These are phyloP conservation scores for Megaleporinus macrocephalus DNA, from an alignment of 2,113 vertebrate genomes.

Conservation along the genomic window DNA sequence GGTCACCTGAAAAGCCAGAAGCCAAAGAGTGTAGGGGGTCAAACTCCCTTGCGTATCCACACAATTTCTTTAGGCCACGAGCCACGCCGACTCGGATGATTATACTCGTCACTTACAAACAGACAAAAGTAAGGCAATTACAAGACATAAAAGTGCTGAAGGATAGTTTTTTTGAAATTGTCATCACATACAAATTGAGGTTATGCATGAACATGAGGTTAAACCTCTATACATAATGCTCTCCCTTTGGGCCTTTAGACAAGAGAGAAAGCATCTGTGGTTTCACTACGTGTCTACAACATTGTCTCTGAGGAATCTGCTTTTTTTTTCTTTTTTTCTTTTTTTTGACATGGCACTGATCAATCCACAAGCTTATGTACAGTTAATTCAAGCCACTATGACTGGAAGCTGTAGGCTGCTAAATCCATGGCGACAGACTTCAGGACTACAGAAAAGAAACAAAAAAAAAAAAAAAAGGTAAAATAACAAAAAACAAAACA, in stretches of 20 bases:
- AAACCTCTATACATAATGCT: slow-evolving; percentile 40
- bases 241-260: slow-evolving; percentile 30
- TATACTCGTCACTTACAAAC: slow-evolving; percentile 43
- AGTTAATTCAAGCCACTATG: slow-evolving; percentile 7
- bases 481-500: background rate
- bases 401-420: background rate
- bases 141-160: slow-evolving; percentile 49
- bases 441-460: background rate
- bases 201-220: slow-evolving; percentile 31
- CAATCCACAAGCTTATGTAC: slow-evolving; percentile 26
- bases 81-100: slow-evolving; percentile 19
- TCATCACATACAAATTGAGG: slow-evolving; percentile 51
- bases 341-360: slow-evolving; percentile 7
- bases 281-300: slow-evolving; percentile 16
- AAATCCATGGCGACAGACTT: background rate
- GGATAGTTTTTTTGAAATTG: slow-evolving; percentile 33
- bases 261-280: background rate
- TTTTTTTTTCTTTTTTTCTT: background rate
- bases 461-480: background rate
- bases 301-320: slow-evolving; percentile 1
- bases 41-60: slow-evolving; percentile 41
- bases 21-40: slow-evolving; percentile 16
- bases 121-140: slow-evolving; percentile 49
- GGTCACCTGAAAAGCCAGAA: slow-evolving; percentile 42
- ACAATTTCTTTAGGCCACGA: slow-evolving; percentile 4